Conservation (phyloP, 2,797 vertebrate genomes). For the Linurgus olivaceus region DNA sequence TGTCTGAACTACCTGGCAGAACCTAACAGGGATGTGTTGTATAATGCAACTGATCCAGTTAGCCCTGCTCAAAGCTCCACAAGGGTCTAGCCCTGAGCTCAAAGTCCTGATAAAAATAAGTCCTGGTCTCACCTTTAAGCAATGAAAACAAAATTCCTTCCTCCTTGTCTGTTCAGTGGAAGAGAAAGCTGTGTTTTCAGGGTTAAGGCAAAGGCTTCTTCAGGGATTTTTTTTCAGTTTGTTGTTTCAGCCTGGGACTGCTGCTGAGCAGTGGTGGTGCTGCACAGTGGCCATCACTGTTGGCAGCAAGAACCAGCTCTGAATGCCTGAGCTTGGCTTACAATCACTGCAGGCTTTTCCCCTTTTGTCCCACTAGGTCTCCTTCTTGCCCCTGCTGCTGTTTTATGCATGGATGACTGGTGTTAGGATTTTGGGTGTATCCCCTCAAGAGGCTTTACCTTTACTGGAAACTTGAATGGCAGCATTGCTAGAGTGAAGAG, state of each 20-base stretch:
- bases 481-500: not conserved
- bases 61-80: not conserved
- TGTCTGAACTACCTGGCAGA: not conserved
- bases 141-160: not conserved
- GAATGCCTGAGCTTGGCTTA: not conserved
- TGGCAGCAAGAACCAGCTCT: not conserved
- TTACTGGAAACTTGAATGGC: not conserved
- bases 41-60: not conserved
- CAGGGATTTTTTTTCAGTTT: not conserved
- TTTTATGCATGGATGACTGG: not conserved
- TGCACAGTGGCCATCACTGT: not conserved
- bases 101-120: not conserved
- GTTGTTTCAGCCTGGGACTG: not conserved
- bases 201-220: not conserved
- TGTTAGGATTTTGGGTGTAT: not conserved
- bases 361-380: not conserved
- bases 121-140: not conserved
- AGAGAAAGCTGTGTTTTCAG: not conserved
- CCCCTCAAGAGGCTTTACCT: not conserved
- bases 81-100: not conserved
- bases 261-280: not conserved
- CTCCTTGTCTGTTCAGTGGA: not conserved
- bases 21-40: not conserved
- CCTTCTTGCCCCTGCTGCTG: not conserved
- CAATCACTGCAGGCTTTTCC: rapidly evolving